Conservation (phyloP, 92 coral and sea anemone genomes). For the Epizoanthus rinbou region DNA sequence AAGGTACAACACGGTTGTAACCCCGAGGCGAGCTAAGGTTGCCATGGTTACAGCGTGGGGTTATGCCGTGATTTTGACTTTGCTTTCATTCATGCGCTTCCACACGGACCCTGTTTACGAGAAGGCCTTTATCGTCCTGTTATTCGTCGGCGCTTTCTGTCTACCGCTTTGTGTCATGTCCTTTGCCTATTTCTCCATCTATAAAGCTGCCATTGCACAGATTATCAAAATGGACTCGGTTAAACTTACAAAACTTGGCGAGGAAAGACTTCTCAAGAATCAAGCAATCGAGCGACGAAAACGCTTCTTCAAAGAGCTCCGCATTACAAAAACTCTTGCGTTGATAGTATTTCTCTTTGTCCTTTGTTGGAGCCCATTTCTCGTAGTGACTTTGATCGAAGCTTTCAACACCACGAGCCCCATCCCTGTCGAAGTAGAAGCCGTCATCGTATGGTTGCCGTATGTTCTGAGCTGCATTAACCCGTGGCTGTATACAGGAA, state of each 20-base stretch:
- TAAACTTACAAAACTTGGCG: slow-evolving; percentile 34
- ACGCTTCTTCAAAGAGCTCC: slow-evolving; percentile 81
- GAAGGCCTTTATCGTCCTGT: slow-evolving; percentile 62
- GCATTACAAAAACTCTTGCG: slow-evolving; percentile 81
- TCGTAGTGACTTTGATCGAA: slow-evolving; percentile 68
- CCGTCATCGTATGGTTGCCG: slow-evolving; percentile 65
- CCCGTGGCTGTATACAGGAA: slow-evolving; percentile 86
- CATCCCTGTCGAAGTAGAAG: slow-evolving; percentile 52
- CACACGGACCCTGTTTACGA: slow-evolving; percentile 43
- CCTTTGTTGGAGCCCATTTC: slow-evolving; percentile 82
- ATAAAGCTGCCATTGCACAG: slow-evolving; percentile 84
- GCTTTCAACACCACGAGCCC: slow-evolving; percentile 47
- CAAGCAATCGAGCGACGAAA: slow-evolving; percentile 67
- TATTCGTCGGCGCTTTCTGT: slow-evolving; percentile 68
- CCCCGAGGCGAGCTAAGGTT: slow-evolving; percentile 72
- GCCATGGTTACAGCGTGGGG: slow-evolving; percentile 77
- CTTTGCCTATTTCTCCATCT: slow-evolving; percentile 80
- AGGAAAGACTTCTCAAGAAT: slow-evolving; percentile 34
- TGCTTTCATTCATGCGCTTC: slow-evolving; percentile 70
- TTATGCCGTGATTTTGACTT: slow-evolving; percentile 56
- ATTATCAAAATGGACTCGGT: slow-evolving; percentile 72
- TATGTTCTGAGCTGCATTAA: slow-evolving; percentile 75
- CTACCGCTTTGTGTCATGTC: slow-evolving; percentile 73
- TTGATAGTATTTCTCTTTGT: slow-evolving; percentile 78
- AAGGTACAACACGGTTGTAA: slow-evolving; percentile 74